Evolutionary conservation across 1,140 invertebrate genomes (phyloP), one percentile per base, ranked within the genome.

Genomic region (Hetaerina americana): DNA sequence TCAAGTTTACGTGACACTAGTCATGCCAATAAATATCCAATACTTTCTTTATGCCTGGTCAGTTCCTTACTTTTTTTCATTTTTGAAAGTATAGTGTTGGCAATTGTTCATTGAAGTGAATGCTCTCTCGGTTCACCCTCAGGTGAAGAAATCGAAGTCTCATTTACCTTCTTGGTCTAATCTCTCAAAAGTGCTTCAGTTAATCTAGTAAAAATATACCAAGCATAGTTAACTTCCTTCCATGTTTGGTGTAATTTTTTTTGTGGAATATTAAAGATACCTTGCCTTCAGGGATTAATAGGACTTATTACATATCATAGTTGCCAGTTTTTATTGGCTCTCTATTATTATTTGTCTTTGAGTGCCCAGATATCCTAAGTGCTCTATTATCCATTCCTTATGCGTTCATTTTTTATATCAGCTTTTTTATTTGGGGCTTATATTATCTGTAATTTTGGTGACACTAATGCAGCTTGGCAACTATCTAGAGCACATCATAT

Each of bases 321-420:
- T 27, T 28, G 28, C 68, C 68, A 69, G 68, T 69, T 28, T 27
- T 69, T 26, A 27, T 27, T 69, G 68, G 68, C 68, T 69, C 68
- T 69, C 68, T 69, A 69, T 69, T 69, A 69, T 69, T 69, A 28
- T 69, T 28, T 27, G 26, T 26, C 24, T 69, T 69, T 25, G 28
- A 69, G 40, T 57, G 22, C 40, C 40, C 40, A n/a, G 10, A 57
- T 57, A n/a, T 57, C 40, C 40, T 57, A 57, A 18, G 40, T 57
- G 40, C 40, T 57, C 40, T 57, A 18, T 57, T 57, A 57, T 57
- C 40, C 40, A 57, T 57, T 57, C 40, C 40, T 57, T 57, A n/a
- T n/a, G n/a, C n/a, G n/a, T n/a, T 12, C 40, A 57, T 57, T 57
- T 57, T 40, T 57, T 57, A 57, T 57, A 57, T 57, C 40, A 18